Evolutionary conservation across 2,888 invertebrate species (phyloP), one percentile per base, ranked within the genome.

Genomic region (Drosophila suboccidentalis): DNA sequence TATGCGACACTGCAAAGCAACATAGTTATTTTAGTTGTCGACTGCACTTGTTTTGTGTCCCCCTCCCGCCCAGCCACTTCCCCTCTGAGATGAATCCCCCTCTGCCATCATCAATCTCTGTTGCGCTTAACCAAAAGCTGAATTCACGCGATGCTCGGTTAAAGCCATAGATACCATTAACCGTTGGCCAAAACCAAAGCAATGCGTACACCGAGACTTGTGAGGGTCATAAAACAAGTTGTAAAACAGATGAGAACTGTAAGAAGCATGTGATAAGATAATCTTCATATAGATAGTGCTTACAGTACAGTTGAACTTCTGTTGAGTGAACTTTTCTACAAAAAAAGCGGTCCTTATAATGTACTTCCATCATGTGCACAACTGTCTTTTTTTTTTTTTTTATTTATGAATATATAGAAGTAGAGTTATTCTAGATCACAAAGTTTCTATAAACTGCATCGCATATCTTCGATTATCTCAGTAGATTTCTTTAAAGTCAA

Each of bases 1-100:
- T 63, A 57, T 58, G 58, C 34, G 75, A 74, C 58, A 68, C 61
- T 44, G 15, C 29, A 8, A 38, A 36, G 41, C 39, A 44, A 54
- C 50, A 22, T 38, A 32, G 36, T 13, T 43, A 15, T 43, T 50
- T 36, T n/a, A 36, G 29, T 44, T 64, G 58, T 29, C n/a, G 10
- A n/a, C 26, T 58, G 43, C 43, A 64, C 57, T 57, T 49, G 63
- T 39, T 22, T 15, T 22, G 19, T 34, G 19, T 26, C 19, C 17
- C 29, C 44, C 19, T 17, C 38, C 19, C 38, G 6, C 15, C 15
- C 39, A 11, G 22, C 26, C 43, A n/a, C 47, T 26, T n/a, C 17
- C 32, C 15, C 15, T 19, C 32, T 26, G 9, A 15, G 5, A 29
- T 29, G 29, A 9, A 8, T 10, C 15, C 15, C 17, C 17, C 41